Evolutionary conservation across 2,888 invertebrate genomes (phyloP).

Genomic region (Drosophila longiperda): DNA sequence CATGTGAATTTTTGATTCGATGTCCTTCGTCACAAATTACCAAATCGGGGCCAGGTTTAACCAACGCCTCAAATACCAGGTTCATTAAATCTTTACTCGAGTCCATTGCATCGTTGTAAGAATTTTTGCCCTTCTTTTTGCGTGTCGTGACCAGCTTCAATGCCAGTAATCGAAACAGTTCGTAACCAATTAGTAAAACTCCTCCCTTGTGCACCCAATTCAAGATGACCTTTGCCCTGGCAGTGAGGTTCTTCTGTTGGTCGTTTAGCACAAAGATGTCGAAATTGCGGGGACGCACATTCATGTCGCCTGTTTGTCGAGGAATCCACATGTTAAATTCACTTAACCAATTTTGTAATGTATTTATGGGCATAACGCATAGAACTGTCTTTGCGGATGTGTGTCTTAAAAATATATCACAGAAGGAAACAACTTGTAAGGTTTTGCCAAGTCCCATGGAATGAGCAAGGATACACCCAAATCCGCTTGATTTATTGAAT

Average conservation of each 20-base stretch:
- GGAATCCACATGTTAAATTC: constrained; percentile 99
- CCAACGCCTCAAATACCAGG: constrained; percentile 93
- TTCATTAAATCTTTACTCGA: constrained; percentile 91
- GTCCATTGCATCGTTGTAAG: constrained; percentile 84
- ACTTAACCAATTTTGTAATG: constrained; percentile 98
- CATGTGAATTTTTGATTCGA: constrained; percentile 98
- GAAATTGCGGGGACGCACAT: constrained; percentile 93
- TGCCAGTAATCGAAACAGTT: constrained; percentile 96
- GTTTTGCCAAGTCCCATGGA: constrained; percentile 99
- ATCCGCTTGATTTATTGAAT: constrained; percentile 94
- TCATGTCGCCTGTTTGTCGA: constrained; percentile 87
- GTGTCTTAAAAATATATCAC: constrained; percentile 96
- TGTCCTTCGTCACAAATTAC: constrained; percentile 99
- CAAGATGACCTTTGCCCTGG: constrained; percentile 93
- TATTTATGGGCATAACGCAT: constrained; percentile 99
- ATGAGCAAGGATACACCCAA: constrained; percentile 99
- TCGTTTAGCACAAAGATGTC: constrained; percentile 96
- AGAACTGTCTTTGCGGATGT: constrained; percentile 95
- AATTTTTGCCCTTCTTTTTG: constrained; percentile 86
- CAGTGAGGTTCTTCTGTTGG: constrained; percentile 94
- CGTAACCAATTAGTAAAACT: constrained; percentile 98
- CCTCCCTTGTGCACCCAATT: constrained; percentile 96
- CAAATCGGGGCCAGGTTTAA: constrained; percentile 96
- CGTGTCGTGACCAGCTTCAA: constrained; percentile 88
- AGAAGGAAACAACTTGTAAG: constrained; percentile 97